phyloP scores from a whole-genome alignment of 1,140 invertebrate genomes.

The Triops longicaudatus region DNA sequence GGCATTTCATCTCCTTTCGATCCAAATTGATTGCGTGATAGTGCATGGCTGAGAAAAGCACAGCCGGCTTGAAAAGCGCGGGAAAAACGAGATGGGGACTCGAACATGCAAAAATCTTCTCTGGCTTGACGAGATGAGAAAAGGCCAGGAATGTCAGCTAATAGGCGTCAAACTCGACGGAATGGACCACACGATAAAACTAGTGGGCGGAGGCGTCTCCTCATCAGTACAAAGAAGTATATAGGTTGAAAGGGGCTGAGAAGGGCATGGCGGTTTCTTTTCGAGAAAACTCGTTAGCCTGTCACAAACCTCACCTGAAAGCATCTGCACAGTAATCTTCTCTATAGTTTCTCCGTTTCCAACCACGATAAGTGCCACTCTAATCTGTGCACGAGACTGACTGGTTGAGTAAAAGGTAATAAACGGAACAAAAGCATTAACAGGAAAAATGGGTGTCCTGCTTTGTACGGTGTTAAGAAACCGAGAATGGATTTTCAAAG shows the following conservation, averaged over 20 bases:
- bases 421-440: neutral
- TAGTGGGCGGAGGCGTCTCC: neutral
- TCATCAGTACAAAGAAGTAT: neutral
- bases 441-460: neutral
- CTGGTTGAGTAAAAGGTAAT: neutral
- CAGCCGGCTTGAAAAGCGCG: neutral
- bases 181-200: neutral
- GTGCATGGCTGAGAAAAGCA: neutral
- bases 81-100: neutral
- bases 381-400: constrained; percentile 9
- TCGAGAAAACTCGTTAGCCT: neutral
- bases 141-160: neutral
- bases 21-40: neutral
- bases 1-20: neutral
- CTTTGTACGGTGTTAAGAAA: neutral
- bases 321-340: neutral
- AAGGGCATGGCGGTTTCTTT: neutral
- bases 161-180: neutral
- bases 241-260: constrained; percentile 9
- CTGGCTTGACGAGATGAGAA: neutral
- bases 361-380: constrained; percentile 7
- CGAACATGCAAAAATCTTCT: neutral
- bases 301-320: constrained; percentile 11
- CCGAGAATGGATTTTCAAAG: neutral
- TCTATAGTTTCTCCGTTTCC: neutral